phyloP scores from a whole-genome alignment of 1,140 invertebrate species.

The Plectrocnemia conspersa region DNA sequence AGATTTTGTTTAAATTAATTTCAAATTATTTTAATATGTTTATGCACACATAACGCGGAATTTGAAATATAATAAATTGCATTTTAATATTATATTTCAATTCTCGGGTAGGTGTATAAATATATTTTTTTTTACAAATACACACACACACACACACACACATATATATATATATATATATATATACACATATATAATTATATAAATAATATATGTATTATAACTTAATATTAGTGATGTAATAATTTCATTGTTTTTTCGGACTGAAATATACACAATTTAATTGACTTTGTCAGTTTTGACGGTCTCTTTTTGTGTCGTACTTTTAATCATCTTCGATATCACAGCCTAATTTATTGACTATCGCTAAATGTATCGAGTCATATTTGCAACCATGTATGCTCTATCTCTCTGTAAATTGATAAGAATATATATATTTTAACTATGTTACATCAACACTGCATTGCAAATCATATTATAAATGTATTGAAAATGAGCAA shows the following conservation, averaged over 20 bases:
- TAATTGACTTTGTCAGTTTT: too few species aligned
- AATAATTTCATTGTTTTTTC: neutral
- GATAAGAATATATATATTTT: too few species aligned
- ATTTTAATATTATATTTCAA: neutral
- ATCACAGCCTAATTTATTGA: too few species aligned
- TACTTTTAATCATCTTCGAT: too few species aligned
- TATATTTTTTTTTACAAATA: neutral
- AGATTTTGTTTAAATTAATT: too few species aligned
- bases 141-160: constrained; percentile 1
- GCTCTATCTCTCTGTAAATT: too few species aligned
- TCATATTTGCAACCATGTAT: too few species aligned
- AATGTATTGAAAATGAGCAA: constrained; percentile 2
- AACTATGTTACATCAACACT: too few species aligned
- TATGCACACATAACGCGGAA: neutral
- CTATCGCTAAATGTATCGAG: too few species aligned
- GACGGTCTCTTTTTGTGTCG: too few species aligned
- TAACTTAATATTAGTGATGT: neutral
- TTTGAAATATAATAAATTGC: neutral
- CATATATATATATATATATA: neutral
- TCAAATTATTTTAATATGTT: neutral
- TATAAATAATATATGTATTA: neutral
- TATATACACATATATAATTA: neutral
- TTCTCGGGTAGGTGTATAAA: neutral
- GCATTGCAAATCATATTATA: too few species aligned
- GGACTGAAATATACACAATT: neutral